These are phyloP conservation scores for Triplophysa bombifrons DNA, from an alignment of 2,797 vertebrate genomes.

Conservation along the genomic window DNA sequence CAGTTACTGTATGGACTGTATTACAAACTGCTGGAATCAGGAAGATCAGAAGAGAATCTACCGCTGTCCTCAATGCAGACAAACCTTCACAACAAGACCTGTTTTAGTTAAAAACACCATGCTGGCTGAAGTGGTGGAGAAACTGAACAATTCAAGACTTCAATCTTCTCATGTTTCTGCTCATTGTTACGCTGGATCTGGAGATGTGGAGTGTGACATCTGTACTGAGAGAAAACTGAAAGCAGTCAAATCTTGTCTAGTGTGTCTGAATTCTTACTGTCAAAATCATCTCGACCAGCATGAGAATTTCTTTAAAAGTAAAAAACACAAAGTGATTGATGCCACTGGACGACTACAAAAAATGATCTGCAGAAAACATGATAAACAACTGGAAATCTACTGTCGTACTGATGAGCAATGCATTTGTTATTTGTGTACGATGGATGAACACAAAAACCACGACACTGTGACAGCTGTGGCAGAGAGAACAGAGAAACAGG, in stretches of 20 bases:
- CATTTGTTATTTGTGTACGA: background rate
- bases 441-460: slow-evolving; percentile 13
- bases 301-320: background rate
- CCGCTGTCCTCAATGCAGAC: slow-evolving; percentile 12
- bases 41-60: slow-evolving; percentile 1
- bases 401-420: background rate
- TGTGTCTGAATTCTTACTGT: slow-evolving; percentile 23
- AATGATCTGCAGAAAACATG: background rate
- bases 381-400: background rate
- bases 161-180: background rate
- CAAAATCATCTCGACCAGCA: background rate
- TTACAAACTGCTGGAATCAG: slow-evolving; percentile 2
- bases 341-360: background rate
- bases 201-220: slow-evolving; percentile 8
- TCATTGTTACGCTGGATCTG: slow-evolving; percentile 2
- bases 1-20: slow-evolving; percentile 3
- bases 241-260: slow-evolving; percentile 1
- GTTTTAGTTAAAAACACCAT: background rate
- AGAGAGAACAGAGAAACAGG: slow-evolving; percentile 1
- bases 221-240: slow-evolving; percentile 3
- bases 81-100: slow-evolving; percentile 1
- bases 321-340: background rate
- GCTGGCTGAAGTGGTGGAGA: background rate
- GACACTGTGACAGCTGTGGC: background rate
- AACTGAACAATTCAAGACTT: background rate